These are phyloP conservation scores for Xiphophorus hellerii DNA, from an alignment of 2,113 vertebrate genomes.

Conservation along the genomic window DNA sequence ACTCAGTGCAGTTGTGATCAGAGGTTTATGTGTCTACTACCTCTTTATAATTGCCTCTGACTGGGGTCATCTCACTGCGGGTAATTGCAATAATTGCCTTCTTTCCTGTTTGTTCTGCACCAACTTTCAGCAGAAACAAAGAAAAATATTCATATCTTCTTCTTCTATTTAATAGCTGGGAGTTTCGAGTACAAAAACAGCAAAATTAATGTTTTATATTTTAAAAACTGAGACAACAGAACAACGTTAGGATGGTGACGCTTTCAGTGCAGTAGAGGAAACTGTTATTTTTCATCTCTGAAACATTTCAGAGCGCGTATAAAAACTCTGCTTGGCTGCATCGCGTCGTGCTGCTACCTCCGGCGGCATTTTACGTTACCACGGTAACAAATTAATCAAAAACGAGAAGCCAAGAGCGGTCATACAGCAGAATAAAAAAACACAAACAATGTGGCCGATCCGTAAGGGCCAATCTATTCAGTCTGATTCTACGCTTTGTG, in stretches of 20 bases:
- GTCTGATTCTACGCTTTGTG: too few relatives aligned
- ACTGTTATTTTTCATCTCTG: neutral
- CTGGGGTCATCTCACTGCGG: conserved; percentile 56
- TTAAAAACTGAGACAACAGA: neutral
- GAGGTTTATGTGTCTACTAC: conserved; percentile 8
- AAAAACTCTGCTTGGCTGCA: neutral
- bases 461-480: too few relatives aligned
- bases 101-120: conserved; percentile 29
- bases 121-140: neutral
- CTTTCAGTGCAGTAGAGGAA: neutral
- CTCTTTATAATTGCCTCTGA: conserved; percentile 49
- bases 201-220: neutral
- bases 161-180: neutral
- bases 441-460: too few relatives aligned
- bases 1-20: neutral
- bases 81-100: conserved; percentile 52
- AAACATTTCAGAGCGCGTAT: neutral
- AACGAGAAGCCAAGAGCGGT: neutral
- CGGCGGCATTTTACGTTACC: neutral
- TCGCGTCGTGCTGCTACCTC: neutral
- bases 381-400: neutral
- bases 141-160: neutral
- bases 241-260: neutral
- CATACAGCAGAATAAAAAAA: neutral
- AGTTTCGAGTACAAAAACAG: neutral